Evolutionary conservation across 2,113 vertebrate genomes (phyloP).

Genomic region (Catharus minimus): DNA sequence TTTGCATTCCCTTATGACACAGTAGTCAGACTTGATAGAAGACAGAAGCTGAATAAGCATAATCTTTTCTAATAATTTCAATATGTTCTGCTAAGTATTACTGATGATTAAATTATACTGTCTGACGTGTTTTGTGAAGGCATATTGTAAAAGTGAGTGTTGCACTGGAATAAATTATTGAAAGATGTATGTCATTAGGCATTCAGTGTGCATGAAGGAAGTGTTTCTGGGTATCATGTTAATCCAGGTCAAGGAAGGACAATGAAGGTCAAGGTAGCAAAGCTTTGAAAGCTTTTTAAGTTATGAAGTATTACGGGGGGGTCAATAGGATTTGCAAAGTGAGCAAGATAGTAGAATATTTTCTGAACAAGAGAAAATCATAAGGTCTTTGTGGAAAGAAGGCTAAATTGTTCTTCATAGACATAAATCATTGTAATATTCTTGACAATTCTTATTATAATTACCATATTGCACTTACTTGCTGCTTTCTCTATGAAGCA

Average conservation of each 20-base stretch:
- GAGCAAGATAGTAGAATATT: not conserved
- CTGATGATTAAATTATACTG: constrained; percentile 40
- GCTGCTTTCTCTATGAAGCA: not conserved
- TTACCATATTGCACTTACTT: not conserved
- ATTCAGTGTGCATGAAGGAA: constrained; percentile 5
- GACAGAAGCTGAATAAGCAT: constrained; percentile 57
- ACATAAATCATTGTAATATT: constrained; percentile 7
- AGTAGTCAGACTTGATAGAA: constrained; percentile 56
- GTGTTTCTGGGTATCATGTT: not conserved
- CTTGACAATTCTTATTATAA: constrained; percentile 17
- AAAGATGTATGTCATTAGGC: constrained; percentile 1
- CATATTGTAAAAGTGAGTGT: not conserved
- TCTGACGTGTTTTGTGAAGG: constrained; percentile 8
- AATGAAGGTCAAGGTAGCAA: constrained; percentile 4
- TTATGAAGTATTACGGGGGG: not conserved
- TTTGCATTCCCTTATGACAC: constrained; percentile 63
- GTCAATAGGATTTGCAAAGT: not conserved
- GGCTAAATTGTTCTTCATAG: constrained; percentile 3
- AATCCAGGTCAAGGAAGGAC: not conserved
- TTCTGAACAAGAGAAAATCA: constrained; percentile 9
- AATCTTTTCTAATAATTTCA: constrained; percentile 65
- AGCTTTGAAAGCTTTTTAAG: constrained; percentile 7
- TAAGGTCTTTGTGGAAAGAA: not conserved
- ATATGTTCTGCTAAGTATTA: constrained; percentile 43
- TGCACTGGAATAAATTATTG: constrained; percentile 32